Evolutionary conservation across 2,888 invertebrate genomes (phyloP), one percentile per base, ranked within the genome.

Genomic region (Perizoma affinitatum): DNA sequence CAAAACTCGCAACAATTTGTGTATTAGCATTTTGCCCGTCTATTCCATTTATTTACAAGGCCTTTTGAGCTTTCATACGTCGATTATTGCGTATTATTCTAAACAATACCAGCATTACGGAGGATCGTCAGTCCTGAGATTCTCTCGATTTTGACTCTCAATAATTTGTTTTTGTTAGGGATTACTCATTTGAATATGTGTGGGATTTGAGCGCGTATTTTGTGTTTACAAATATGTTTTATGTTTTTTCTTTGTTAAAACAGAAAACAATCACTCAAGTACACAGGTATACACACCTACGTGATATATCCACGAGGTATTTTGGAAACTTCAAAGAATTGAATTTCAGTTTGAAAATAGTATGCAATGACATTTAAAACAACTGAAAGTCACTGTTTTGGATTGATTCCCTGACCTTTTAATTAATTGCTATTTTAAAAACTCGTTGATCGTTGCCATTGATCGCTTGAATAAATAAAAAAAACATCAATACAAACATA

Each of bases 11-110:
- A 38, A 54, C 42, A 56, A 56, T 54, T 58, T 53, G 50, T 40
- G 44, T 57, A 57, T 49, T 56, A 36, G 56, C 46, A 57, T 57
- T 61, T 61, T 22, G 42, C 42, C 48, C 52, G 47, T 33, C 48
- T 45, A 49, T 42, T 41, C 41, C 53, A 54, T 57, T 50, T 61
- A 61, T 57, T 59, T 59, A 59, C 49, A 59, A 41, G 53, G 49
- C 56, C 10, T 45, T 52, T 55, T 55, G 40, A 52, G 45, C 52
- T 40, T 35, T 38, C 45, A 46, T 57, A 42, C 45, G 54, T 43
- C 35, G 51, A 10, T 44, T 52, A 38, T 44, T 38, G 6, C 53
- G 4, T 53, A 56, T 53, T 41, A 61, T 55, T 44, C 36, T 54
- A 50, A 59, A 56, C 52, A 52, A 58, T 53, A 36, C 42, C 48